These are phyloP conservation scores for Cydia pomonella DNA, from an alignment of 1,140 invertebrate species.

Conservation along the genomic window DNA sequence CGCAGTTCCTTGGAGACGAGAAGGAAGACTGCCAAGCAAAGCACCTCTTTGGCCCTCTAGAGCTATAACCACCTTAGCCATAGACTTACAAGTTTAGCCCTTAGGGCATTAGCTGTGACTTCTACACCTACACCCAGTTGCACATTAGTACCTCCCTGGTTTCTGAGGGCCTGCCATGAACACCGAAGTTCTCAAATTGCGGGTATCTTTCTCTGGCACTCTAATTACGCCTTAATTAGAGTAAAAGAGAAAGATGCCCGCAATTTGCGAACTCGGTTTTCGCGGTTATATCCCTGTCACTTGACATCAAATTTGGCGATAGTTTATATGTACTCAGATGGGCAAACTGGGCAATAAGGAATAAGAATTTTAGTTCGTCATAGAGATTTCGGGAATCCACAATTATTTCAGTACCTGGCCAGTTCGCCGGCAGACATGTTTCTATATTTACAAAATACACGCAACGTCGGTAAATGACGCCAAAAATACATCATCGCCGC, in stretches of 20 bases:
- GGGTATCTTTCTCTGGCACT: too few species aligned
- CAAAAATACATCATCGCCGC: constrained; percentile 51
- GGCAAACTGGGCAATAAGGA: neutral
- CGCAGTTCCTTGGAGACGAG: constrained; percentile 89
- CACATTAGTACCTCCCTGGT: neutral
- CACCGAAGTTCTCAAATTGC: too few species aligned
- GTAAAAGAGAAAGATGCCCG: too few species aligned
- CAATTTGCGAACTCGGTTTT: too few species aligned
- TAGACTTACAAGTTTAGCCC: constrained; percentile 22
- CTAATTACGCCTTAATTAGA: too few species aligned
- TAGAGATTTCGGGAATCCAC: constrained; percentile 34
- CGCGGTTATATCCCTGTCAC: too few species aligned
- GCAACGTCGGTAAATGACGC: constrained; percentile 46
- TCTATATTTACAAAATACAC: constrained; percentile 54
- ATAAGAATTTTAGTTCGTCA: constrained; percentile 32
- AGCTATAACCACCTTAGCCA: constrained; percentile 52
- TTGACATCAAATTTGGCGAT: neutral
- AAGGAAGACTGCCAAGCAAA: constrained; percentile 86
- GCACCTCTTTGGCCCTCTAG: constrained; percentile 89
- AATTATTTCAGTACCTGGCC: constrained; percentile 27
- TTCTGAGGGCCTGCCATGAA: too few species aligned
- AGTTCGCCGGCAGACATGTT: constrained; percentile 26
- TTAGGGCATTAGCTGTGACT: constrained; percentile 40
- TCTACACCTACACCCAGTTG: constrained; percentile 44
- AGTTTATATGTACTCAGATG: constrained; percentile 1